A percentile compares a stretch with the other conserved stretches of the same genome.
These are phyloP conservation scores for Caenorhabditis sp. DNA, from an alignment of 2,888 invertebrate species.

Conservation along the genomic window DNA sequence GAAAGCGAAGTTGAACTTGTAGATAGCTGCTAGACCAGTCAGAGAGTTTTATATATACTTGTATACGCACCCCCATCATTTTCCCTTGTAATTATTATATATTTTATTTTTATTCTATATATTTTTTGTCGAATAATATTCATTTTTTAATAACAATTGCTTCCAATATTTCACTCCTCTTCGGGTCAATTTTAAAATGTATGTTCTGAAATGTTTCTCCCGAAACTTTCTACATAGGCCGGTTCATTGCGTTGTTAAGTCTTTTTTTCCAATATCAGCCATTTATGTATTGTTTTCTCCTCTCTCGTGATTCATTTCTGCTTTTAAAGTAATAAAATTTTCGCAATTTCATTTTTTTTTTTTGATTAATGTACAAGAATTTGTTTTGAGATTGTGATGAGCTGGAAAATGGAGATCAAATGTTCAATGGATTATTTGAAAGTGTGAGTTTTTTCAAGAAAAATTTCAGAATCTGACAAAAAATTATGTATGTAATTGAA, in stretches of 20 bases:
- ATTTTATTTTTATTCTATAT: not conserved
- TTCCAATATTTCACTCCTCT: not conserved
- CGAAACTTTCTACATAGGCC: not conserved
- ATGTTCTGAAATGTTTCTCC: not conserved
- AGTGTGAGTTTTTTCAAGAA: not conserved
- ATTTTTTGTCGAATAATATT: not conserved
- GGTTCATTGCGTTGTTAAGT: not conserved
- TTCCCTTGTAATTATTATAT: not conserved
- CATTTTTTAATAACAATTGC: not conserved
- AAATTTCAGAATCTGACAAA: no score
- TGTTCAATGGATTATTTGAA: not conserved
- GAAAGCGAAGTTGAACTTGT: slow-evolving; percentile 35
- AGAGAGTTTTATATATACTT: not conserved
- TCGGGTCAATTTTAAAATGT: not conserved
- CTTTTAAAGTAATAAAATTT: not conserved
- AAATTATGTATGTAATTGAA: no score
- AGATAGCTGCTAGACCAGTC: slow-evolving; percentile 23
- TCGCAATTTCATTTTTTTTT: no score
- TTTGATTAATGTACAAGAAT: not conserved
- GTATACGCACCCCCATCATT: not conserved
- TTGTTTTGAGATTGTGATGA: not conserved
- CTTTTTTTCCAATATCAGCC: not conserved
- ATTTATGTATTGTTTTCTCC: not conserved
- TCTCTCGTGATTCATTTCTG: not conserved
- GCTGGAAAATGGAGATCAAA: not conserved